phyloP scores from a whole-genome alignment of 1,140 invertebrate genomes.

The Palaemon carinicauda region DNA sequence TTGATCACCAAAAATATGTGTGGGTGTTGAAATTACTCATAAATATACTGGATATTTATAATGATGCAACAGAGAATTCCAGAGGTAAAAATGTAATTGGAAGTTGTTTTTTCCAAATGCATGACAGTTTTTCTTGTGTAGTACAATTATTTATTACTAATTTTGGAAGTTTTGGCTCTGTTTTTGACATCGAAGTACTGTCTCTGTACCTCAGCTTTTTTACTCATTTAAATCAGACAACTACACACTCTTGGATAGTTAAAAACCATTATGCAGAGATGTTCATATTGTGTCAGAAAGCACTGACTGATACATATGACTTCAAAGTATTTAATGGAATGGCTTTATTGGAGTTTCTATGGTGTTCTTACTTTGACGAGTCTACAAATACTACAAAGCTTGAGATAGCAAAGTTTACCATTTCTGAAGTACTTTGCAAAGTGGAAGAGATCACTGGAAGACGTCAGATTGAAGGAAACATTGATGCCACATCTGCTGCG shows the following conservation, averaged over 20 bases:
- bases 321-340: constrained; percentile 17
- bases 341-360: constrained; percentile 4
- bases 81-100: background rate
- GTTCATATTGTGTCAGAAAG: background rate
- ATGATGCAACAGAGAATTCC: background rate
- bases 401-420: background rate
- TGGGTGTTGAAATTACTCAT: constrained; percentile 24
- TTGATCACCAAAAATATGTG: background rate
- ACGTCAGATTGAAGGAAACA: constrained; percentile 16
- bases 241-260: background rate
- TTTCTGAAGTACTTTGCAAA: background rate
- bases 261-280: constrained; percentile 6
- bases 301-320: background rate
- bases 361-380: constrained; percentile 6
- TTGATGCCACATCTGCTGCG: background rate
- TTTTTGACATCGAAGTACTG: constrained; percentile 16
- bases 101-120: background rate
- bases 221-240: background rate
- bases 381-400: background rate
- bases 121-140: background rate
- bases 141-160: constrained; percentile 15
- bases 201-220: background rate
- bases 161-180: background rate
- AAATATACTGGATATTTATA: constrained; percentile 22
- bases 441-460: background rate